Percentiles rank a stretch among this genome's conserved stretches.
Conservation (phyloP, 2,113 vertebrate genomes). For the Megalops atlanticus region DNA sequence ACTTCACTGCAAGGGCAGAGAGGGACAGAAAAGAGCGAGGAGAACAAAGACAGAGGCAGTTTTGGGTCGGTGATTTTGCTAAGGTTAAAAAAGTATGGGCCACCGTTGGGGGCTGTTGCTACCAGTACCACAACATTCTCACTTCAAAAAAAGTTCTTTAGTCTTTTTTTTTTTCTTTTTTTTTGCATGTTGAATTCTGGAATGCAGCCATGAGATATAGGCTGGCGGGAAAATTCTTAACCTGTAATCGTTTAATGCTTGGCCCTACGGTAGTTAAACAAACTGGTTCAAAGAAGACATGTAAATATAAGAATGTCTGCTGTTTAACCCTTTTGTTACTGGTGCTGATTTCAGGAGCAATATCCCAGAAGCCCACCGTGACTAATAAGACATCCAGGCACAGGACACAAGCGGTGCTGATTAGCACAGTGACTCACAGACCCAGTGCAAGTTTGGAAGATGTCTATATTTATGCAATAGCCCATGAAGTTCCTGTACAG, state of each 20-base stretch:
- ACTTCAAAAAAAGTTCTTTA: no score
- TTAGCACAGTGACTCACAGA: no score
- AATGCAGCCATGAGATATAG: not conserved
- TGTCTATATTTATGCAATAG: conserved; percentile 3
- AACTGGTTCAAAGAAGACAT: not conserved
- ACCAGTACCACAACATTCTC: no score
- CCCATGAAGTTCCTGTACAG: conserved; percentile 34
- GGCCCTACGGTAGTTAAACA: not conserved
- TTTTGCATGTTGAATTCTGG: not conserved
- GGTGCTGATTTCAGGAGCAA: not conserved
- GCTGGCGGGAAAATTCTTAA: not conserved
- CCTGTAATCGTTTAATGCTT: not conserved
- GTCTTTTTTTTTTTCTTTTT: not conserved
- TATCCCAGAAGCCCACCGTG: conserved; percentile 47
- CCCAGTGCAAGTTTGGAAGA: conserved; percentile 33
- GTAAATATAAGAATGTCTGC: not conserved
- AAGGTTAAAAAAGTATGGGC: no score
- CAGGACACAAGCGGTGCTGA: no score
- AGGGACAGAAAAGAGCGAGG: no score
- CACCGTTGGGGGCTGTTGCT: no score
- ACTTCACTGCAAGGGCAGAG: no score
- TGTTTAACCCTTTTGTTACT: not conserved
- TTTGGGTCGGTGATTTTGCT: no score
- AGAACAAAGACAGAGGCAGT: no score
- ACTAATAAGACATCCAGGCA: no score